Percentiles rank a stretch among this genome's conserved stretches.
Conservation (phyloP, 2,888 invertebrate genomes). For the Callosobruchus maculatus region DNA sequence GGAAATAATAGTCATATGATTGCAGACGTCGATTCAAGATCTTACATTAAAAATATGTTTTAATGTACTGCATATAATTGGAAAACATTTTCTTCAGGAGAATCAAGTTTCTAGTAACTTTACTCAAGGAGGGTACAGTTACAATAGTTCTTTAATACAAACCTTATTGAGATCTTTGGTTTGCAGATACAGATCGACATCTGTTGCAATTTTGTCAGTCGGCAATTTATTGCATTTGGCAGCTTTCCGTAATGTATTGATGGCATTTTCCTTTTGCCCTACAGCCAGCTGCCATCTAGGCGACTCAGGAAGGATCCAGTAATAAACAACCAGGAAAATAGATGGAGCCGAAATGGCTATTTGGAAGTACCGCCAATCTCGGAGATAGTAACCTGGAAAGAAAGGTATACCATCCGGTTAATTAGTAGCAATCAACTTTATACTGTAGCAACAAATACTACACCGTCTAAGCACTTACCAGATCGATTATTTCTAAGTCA, state of each 20-base stretch:
- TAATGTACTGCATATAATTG: no score
- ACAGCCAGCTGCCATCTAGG: conserved; percentile 74
- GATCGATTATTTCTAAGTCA: no score
- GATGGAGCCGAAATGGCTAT: conserved; percentile 57
- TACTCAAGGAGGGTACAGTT: no score
- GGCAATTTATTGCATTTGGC: conserved; percentile 53
- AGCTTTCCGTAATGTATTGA: conserved; percentile 60
- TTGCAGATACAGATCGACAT: conserved; percentile 29
- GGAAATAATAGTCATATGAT: no score
- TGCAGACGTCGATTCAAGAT: no score
- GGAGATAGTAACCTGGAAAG: conserved; percentile 47
- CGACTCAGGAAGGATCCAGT: conserved; percentile 73
- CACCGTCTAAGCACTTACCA: no score
- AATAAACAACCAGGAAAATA: conserved; percentile 58
- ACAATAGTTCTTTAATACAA: background rate
- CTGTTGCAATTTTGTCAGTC: conserved; percentile 33
- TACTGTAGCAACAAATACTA: no score
- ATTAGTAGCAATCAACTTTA: no score
- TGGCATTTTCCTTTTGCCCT: conserved; percentile 61
- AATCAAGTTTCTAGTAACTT: no score
- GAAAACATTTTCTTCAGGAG: no score
- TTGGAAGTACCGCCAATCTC: conserved; percentile 58
- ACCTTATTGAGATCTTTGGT: conserved; percentile 12
- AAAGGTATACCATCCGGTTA: no score
- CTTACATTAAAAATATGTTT: no score